phyloP scores from a whole-genome alignment of 2,888 invertebrate genomes.

The Lycophotia porphyrea region DNA sequence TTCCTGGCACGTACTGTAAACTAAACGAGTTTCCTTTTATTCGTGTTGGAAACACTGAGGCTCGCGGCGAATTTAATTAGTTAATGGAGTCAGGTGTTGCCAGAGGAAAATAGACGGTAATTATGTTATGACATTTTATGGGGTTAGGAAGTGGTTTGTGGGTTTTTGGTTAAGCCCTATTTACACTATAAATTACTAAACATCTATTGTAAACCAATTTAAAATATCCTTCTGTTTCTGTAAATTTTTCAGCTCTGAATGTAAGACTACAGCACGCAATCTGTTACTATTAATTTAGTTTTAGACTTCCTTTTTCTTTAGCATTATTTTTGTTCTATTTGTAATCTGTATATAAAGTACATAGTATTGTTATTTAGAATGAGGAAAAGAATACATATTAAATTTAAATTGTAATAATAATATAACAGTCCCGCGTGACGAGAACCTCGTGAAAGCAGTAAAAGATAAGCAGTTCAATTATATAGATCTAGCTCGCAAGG shows the following conservation, averaged over 20 bases:
- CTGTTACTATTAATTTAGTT: background rate
- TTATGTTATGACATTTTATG: conserved; percentile 47
- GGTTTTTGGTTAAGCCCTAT: background rate
- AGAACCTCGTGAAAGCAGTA: no score
- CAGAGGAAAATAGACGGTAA: conserved; percentile 48
- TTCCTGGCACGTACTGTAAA: conserved; percentile 29
- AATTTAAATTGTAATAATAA: no score
- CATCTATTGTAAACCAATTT: background rate
- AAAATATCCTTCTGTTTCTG: background rate
- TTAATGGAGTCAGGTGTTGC: conserved; percentile 62
- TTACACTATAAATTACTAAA: background rate
- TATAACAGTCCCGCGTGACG: no score
- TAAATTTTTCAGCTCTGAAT: background rate
- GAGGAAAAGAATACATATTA: no score
- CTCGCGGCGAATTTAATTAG: conserved; percentile 56
- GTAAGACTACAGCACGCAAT: background rate
- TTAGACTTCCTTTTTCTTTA: no score
- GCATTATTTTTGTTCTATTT: no score
- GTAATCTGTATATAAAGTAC: no score
- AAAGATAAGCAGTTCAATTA: no score
- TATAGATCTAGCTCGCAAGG: no score
- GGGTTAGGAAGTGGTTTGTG: background rate
- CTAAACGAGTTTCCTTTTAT: conserved; percentile 56
- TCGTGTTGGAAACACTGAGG: conserved; percentile 50
- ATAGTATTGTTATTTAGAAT: no score